Evolutionary conservation across 2,797 vertebrate genomes (phyloP), one percentile per base, ranked within the genome.

Genomic region (Sebastes cheni): DNA sequence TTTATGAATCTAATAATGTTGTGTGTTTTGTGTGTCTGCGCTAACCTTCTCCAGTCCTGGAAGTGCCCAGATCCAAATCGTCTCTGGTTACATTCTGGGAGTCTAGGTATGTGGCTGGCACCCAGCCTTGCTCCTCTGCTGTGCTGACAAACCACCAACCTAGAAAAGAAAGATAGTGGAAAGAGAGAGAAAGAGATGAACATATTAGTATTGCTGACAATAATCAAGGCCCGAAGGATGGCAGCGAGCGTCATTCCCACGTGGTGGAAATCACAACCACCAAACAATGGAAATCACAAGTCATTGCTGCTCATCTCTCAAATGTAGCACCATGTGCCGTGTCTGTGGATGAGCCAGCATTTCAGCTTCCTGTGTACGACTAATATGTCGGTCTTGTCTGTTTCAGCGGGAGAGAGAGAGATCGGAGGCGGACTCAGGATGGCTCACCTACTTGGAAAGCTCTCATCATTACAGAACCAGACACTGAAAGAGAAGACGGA

Each of bases 71-170:
- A 80, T 98, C 97, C 72, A 97, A 96, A 89, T 98, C 97, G 36
- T 99, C 98, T 93, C 97, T 96, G 54, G 97, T 97, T 82, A 97
- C 97, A 88, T 96, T 98, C 89, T 98, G 98, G 34, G 97, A 97
- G 91, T 99, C 97, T 86, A 99, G 91, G 91, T 99, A 99, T 0
- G 98, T 99, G 79, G 98, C 98, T 67, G 98, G 98, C 79, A 99
- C 98, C 98, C 98, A 99, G 84, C 98, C 98, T 91, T 99, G 98
- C 83, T 99, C 97, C 84, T 99, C 98, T 30, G 96, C 95, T 82
- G 97, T 99, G 89, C 97, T 99, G 84, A 99, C 98, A 81, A 99
- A 99, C 98, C 98, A 99, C 98, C 98, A 99, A 67, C 98, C 98
- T 99, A 9, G 4, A 71, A 6, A 66, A 66, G 1, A 84, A 18